Evolutionary conservation across 2,113 vertebrate species (phyloP).

Genomic region (Ochotona curzoniae): DNA sequence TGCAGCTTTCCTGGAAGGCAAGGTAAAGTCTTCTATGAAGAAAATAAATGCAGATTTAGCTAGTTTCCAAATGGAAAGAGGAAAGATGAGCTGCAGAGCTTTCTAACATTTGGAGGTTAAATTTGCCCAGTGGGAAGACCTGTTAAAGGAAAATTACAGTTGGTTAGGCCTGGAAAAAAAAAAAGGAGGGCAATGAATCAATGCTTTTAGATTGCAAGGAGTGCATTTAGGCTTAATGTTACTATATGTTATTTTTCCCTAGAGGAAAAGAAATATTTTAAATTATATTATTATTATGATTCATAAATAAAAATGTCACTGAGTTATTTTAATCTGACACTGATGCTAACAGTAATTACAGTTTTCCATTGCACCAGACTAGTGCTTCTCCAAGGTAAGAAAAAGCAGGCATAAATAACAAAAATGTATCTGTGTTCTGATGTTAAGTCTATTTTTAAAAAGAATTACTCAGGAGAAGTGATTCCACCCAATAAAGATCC

Average conservation of each 20-base stretch:
- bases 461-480: conserved; percentile 35
- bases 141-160: conserved; percentile 87
- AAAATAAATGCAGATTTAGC: conserved; percentile 86
- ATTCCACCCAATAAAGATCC: background rate
- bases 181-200: conserved; percentile 72
- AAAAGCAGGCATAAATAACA: conserved; percentile 5
- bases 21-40: conserved; percentile 76
- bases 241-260: conserved; percentile 53
- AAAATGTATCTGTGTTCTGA: conserved; percentile 36
- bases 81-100: conserved; percentile 83
- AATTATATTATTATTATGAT: conserved; percentile 66
- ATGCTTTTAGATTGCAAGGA: conserved; percentile 67
- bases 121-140: conserved; percentile 86
- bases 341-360: conserved; percentile 45
- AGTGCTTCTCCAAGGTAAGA: background rate
- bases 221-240: conserved; percentile 74
- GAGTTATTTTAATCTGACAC: conserved; percentile 66
- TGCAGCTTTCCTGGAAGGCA: conserved; percentile 78
- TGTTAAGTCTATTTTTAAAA: conserved; percentile 44
- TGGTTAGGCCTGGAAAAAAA: conserved; percentile 78
- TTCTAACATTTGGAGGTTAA: conserved; percentile 83
- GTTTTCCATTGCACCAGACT: conserved; percentile 6
- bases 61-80: conserved; percentile 81
- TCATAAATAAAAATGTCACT: conserved; percentile 68
- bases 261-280: conserved; percentile 69